Evolutionary conservation across 2,888 invertebrate species (phyloP), one percentile per base, ranked within the genome.

Genomic region (Torymus auratus): DNA sequence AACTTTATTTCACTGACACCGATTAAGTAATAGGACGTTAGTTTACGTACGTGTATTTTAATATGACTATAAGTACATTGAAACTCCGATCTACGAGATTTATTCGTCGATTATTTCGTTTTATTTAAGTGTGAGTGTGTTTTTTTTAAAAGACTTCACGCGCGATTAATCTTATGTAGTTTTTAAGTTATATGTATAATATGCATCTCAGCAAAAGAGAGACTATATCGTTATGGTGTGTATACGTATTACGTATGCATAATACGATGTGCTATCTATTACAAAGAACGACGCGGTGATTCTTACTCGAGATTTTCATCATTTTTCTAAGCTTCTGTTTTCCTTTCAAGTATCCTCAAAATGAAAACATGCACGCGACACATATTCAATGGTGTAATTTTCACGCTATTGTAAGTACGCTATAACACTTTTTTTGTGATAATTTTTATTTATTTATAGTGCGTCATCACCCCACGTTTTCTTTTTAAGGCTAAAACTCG

Each of bases 11-110:
- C 84, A 85, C 85, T 84, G 85, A 85, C 86, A 86, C 84, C 85
- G 83, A 87, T 87, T 86, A 86, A 85, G 83, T 87, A 86, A 83
- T 77, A 78, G 78, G 78, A 87, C 85, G 83, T 80, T 80, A 79
- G 60, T 78, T 80, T 68, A 82, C 68, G 70, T 76, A 82, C 61
- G 73, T 80, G 61, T 70, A 70, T 67, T 77, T 75, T 70, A 82
- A 78, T 83, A 75, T 82, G 72, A 75, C 78, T 81, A 81, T 84
- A 83, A 82, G 80, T 83, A 83, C 74, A 80, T 84, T 83, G 65
- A 84, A 82, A 74, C 77, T 83, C 64, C 75, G 56, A 76, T 80
- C 80, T 83, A 81, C 75, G 53, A 81, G 81, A 83, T 73, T 77
- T 75, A 64, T 65, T 81, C 78, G 58, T 70, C 64, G 53, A 75